Base-by-base conservation (phyloP, 2,888 invertebrate species). In the Thereva unica region DNA sequence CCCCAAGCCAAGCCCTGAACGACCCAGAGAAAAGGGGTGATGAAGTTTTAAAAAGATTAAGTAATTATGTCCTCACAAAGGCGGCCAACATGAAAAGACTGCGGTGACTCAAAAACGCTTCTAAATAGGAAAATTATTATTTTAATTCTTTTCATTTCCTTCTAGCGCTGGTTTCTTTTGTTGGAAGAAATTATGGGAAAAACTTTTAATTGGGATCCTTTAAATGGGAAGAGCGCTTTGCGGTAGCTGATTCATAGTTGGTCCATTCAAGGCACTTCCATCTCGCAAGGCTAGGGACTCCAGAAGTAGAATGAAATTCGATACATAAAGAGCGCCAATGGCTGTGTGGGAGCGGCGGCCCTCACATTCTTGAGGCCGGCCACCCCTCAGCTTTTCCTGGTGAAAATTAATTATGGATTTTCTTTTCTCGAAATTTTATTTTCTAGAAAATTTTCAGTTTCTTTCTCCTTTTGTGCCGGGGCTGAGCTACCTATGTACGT, bases 1-100 rank as follows among this genome's bases (percentile, higher is more conserved):
- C 5, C 23, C 54, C 37, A 9, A 10, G 38, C 37, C 9, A 4
- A 37, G n/a, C 23, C 40, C 9, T 23, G 23, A 12, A 40, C 23
- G n/a, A 37, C 34, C 8, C 8, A n/a, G 47, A 34, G 49, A 65
- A 64, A 68, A 68, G 66, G 68, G 68, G 68, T 68, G 68, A 68
- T 64, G 57, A 68, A 68, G 68, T 66, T 68, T 66, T 66, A 68
- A 68, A 68, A 66, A 68, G 68, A 68, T 68, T 68, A 68, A 68
- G 68, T 68, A 68, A 68, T 68, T 68, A 68, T 66, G 66, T 68
- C 66, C 66, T 56, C 52, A 66, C 54, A 66, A 61, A 68, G 66
- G 64, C 61, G 66, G 56, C 44, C 65, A 64, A 44, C 64, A 47
- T 45, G 54, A 54, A 64, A 42, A 54, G 53, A 53, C 52, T 34